Evolutionary conservation across 2,888 invertebrate genomes (phyloP), one percentile per base, ranked within the genome.

Genomic region (Ariolimax columbianus): DNA sequence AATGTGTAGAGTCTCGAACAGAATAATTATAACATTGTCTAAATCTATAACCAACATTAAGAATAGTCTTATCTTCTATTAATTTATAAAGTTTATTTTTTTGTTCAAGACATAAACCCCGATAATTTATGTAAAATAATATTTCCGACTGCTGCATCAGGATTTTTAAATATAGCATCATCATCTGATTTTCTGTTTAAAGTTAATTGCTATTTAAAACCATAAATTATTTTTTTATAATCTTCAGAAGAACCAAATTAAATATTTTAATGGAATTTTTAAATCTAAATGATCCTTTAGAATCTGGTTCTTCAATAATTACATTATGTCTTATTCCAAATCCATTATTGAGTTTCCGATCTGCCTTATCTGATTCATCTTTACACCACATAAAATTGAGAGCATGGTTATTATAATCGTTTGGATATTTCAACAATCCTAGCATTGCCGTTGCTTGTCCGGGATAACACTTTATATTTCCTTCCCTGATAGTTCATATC

Each of bases 391-490:
- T 47, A 47, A 7, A 47, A 47, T 47, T 47, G 17, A 47, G 17
- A 47, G 17, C 47, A 7, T 47, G 9, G n/a, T 30, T 26, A 33
- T 40, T 40, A 73, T 38, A 77, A 77, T 40, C 2, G 51, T 77
- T 30, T 47, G 17, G 47, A 47, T 47, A 47, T 47, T 26, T n/a
- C 33, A 77, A 77, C 6, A 77, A 43, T 17, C 77, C 77, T 36
- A 77, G 17, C 77, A 77, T 77, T 55, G 77, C 30, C 17, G 77
- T 77, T 77, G 33, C 77, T 43, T 77, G 77, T 59, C 73, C 73
- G 23, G 40, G n/a, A 33, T 73, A 38, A 73, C 40, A 40, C 40
- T 73, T 73, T 73, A 19, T 40, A 73, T 73, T n/a, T 73, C 73
- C 40, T 73, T 38, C 40, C 73, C 47, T 11, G 47, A 17, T 17